These are phyloP conservation scores for Andrena haemorrhoa DNA, from an alignment of 2,888 invertebrate species.

Conservation along the genomic window DNA sequence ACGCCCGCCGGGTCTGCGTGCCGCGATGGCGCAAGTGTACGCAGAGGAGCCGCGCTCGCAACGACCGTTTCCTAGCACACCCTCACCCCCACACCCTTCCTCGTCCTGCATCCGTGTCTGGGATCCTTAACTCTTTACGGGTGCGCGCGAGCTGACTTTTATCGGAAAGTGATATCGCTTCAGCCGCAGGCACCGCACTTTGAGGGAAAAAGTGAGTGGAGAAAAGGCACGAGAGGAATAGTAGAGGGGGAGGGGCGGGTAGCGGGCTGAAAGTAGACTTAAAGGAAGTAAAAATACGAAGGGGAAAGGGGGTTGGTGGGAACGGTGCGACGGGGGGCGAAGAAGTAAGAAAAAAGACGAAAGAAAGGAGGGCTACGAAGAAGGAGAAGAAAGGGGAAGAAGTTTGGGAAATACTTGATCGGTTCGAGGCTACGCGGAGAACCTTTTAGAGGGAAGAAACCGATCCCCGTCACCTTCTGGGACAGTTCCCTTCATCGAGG, in stretches of 20 bases:
- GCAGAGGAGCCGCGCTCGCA: neutral
- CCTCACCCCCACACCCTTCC: neutral
- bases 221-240: neutral
- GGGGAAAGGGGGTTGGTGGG: neutral
- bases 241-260: neutral
- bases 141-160: constrained; percentile 68
- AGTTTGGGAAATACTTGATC: constrained; percentile 67
- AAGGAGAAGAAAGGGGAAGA: constrained; percentile 11
- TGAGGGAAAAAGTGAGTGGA: constrained; percentile 55
- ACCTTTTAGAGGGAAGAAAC: constrained; percentile 64
- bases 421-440: constrained; percentile 58
- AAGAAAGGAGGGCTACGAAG: constrained; percentile 9
- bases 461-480: constrained; percentile 46
- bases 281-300: constrained; percentile 38
- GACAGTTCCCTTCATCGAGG: constrained; percentile 23
- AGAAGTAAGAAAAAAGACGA: neutral
- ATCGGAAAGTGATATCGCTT: constrained; percentile 75
- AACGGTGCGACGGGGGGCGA: neutral
- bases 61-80: neutral
- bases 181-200: constrained; percentile 65
- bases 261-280: constrained; percentile 35
- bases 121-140: constrained; percentile 59
- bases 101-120: constrained; percentile 17
- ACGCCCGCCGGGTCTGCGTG: constrained; percentile 6
- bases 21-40: constrained; percentile 10